These are phyloP conservation scores for Chromoteleia sp. DNA, from an alignment of 2,888 invertebrate genomes.

Conservation along the genomic window DNA sequence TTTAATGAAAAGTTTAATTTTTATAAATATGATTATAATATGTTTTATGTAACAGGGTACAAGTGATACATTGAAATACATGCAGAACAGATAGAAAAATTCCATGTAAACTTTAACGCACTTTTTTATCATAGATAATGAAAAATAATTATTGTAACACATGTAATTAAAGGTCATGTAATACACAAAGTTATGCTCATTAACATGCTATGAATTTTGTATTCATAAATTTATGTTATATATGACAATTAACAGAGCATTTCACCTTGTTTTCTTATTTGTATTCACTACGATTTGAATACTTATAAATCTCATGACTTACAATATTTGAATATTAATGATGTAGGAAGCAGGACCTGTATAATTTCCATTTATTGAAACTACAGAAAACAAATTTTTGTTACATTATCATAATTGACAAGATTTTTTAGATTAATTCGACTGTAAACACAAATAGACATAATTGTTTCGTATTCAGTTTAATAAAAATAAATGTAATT, in stretches of 20 bases:
- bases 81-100: no score
- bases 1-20: no score
- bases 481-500: no score
- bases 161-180: constrained; percentile 9
- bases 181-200: constrained; percentile 8
- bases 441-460: no score
- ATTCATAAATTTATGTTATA: constrained; percentile 24
- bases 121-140: neutral
- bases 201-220: constrained; percentile 26
- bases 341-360: constrained; percentile 54
- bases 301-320: constrained; percentile 35
- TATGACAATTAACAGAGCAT: constrained; percentile 39
- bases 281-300: constrained; percentile 30
- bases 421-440: constrained; percentile 12
- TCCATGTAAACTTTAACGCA: no score
- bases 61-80: no score
- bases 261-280: constrained; percentile 51
- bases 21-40: no score
- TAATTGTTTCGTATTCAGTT: no score
- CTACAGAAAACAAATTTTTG: constrained; percentile 42
- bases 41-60: no score
- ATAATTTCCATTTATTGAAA: constrained; percentile 58
- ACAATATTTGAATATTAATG: constrained; percentile 42
- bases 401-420: constrained; percentile 28
- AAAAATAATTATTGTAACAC: constrained; percentile 3